Conservation (phyloP, 2,113 vertebrate species). For the Chaetops frenatus region DNA sequence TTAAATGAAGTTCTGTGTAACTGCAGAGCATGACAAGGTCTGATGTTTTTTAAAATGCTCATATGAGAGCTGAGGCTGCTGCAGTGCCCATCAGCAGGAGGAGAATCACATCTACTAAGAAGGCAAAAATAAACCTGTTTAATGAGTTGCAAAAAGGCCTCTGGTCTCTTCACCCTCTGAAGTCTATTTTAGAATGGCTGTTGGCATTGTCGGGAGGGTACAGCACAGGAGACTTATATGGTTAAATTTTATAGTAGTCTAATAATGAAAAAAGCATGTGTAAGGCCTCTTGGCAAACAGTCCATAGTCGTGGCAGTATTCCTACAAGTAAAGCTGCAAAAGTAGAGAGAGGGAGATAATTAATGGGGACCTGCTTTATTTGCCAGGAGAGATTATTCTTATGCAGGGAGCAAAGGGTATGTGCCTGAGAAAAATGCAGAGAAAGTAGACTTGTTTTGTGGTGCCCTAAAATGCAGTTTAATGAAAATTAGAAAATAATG, state of each 20-base stretch:
- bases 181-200: slow-evolving; percentile 52
- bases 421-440: slow-evolving; percentile 8
- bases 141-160: slow-evolving; percentile 40
- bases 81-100: neutral
- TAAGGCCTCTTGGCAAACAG: slow-evolving; percentile 52
- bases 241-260: slow-evolving; percentile 63
- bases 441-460: slow-evolving; percentile 22
- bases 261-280: slow-evolving; percentile 60
- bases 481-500: slow-evolving; percentile 53
- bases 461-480: slow-evolving; percentile 33
- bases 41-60: neutral
- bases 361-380: slow-evolving; percentile 19
- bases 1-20: neutral
- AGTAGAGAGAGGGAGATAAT: slow-evolving; percentile 22
- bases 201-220: slow-evolving; percentile 24
- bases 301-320: neutral
- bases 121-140: slow-evolving; percentile 35
- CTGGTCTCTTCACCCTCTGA: neutral
- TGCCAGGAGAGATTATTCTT: slow-evolving; percentile 44
- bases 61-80: neutral
- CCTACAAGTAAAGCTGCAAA: slow-evolving; percentile 14
- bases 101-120: slow-evolving; percentile 20
- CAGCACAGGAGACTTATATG: slow-evolving; percentile 31
- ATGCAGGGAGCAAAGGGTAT: neutral
- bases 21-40: neutral